Percentiles rank a stretch among this genome's conserved stretches.
Conservation (phyloP, 2,888 invertebrate species). For the Hartigia nigra region DNA sequence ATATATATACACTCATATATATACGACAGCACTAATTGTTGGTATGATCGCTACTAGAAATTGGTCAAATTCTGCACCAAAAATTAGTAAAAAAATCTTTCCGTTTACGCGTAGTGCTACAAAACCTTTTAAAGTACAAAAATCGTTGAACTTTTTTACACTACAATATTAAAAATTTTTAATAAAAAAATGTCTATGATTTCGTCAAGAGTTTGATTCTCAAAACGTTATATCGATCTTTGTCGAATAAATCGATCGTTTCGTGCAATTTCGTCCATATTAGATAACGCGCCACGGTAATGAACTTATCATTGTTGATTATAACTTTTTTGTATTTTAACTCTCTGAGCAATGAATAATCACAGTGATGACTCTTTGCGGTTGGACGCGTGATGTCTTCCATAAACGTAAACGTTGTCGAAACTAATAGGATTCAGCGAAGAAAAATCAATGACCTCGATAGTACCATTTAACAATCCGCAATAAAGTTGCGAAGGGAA, state of each 20-base stretch:
- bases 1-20: too few relatives aligned
- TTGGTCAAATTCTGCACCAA: too few relatives aligned
- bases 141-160: too few relatives aligned
- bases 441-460: background rate
- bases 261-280: background rate
- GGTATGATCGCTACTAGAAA: too few relatives aligned
- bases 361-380: background rate
- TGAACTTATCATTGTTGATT: background rate
- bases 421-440: background rate
- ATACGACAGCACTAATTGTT: too few relatives aligned
- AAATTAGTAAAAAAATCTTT: too few relatives aligned
- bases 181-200: background rate
- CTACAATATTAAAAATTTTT: too few relatives aligned
- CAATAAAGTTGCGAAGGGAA: too few relatives aligned
- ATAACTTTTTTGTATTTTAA: background rate
- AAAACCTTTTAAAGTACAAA: too few relatives aligned
- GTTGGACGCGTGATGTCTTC: background rate
- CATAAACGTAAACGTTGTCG: background rate
- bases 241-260: background rate
- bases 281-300: too few relatives aligned
- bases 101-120: too few relatives aligned
- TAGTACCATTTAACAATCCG: background rate
- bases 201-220: background rate
- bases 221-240: background rate
- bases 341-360: background rate